Evolutionary conservation across 2,888 invertebrate species (phyloP), one percentile per base, ranked within the genome.

Genomic region (Cephalotes varians): DNA sequence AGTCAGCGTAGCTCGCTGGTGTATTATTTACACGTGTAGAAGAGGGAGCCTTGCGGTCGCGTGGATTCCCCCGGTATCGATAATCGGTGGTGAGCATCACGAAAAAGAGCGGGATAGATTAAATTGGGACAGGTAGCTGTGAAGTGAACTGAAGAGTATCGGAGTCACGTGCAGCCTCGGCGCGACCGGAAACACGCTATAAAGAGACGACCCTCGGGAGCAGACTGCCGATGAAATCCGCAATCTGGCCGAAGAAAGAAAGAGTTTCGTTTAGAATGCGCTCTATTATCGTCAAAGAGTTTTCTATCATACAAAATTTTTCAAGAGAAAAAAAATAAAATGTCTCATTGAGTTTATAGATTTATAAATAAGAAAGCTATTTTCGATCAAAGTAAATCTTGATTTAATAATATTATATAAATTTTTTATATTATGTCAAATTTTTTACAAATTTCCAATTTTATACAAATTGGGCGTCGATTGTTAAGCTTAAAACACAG

Each of bases 71-170:
- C 69, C 79, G 31, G 28, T 37, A 10, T 65, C 62, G 47, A 76
- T 87, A 89, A 90, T 91, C 90, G 87, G 85, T 81, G 76, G 49
- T 65, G 83, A 25, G 84, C 82, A 86, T 76, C 83, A 80, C 82
- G 71, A 71, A 85, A 67, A 73, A 81, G 80, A 85, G 86, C 82
- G 84, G 86, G 88, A 91, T 92, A 90, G 91, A 93, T 92, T 91
- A 92, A 93, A 93, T 93, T 93, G 92, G 92, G 92, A 92, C 92
- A 92, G 92, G 92, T 93, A 93, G 92, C 93, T 89, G 90, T 87
- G 90, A 91, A 92, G 91, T 88, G 89, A 91, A 92, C 86, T 91
- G 88, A 91, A 90, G 90, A 92, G 91, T 90, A 92, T 92, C 90
- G 88, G 81, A 93, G 93, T 93, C 93, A 93, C 93, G 93, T 92